A percentile compares a stretch with the other conserved stretches of the same genome.
phyloP scores from a whole-genome alignment of 2,113 vertebrate species.

The Cololabis saira region DNA sequence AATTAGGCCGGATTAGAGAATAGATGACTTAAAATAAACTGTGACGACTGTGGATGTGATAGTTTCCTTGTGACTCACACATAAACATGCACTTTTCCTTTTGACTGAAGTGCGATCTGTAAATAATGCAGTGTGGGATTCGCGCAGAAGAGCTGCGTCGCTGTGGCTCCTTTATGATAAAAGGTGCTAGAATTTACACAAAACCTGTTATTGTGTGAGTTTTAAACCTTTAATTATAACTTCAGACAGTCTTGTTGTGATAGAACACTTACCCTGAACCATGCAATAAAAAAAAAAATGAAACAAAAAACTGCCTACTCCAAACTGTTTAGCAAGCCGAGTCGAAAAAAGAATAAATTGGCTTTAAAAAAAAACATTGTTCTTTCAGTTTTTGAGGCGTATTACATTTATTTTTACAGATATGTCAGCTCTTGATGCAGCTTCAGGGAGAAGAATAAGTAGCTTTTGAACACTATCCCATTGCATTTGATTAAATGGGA shows the following conservation, averaged over 20 bases:
- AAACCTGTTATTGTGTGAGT: conserved; percentile 32
- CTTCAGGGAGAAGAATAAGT: background rate
- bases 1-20: conserved; percentile 25
- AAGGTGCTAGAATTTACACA: conserved; percentile 48
- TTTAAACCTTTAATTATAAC: conserved; percentile 15
- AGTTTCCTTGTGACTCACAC: conserved; percentile 47
- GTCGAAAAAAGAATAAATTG: background rate
- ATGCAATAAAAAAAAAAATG: background rate
- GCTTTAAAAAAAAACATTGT: conserved; percentile 10
- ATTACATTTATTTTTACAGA: conserved; percentile 24
- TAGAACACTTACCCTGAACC: background rate
- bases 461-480: conserved; percentile 1
- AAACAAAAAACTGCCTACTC: background rate
- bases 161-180: conserved; percentile 11
- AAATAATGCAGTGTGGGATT: conserved; percentile 45
- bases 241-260: conserved; percentile 8
- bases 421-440: background rate
- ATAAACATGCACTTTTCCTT: conserved; percentile 18
- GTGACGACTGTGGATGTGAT: conserved; percentile 25
- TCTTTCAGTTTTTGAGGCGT: conserved; percentile 1
- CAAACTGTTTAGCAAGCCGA: background rate
- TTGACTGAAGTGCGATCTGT: conserved; percentile 18
- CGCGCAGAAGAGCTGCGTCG: conserved; percentile 32
- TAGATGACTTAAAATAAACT: conserved; percentile 22
- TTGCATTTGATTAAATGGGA: conserved; percentile 13